These are phyloP conservation scores for Spermophilus dauricus DNA, from an alignment of 2,113 vertebrate species.

Conservation along the genomic window DNA sequence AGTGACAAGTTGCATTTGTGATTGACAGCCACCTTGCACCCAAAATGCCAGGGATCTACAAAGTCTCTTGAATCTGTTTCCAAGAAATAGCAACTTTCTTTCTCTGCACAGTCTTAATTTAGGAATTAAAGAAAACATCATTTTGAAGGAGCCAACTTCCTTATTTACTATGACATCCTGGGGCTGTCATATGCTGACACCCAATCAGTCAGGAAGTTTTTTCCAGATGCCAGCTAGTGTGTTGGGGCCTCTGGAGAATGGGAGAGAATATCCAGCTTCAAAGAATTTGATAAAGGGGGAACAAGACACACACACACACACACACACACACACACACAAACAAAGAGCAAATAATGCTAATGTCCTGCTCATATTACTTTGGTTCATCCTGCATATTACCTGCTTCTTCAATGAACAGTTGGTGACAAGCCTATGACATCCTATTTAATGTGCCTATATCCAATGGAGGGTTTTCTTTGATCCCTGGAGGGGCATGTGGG, in stretches of 20 bases:
- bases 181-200: conserved; percentile 50
- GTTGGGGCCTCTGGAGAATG: not conserved
- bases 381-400: not conserved
- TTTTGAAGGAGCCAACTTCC: conserved; percentile 24
- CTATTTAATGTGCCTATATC: not conserved
- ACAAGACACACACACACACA: not conserved
- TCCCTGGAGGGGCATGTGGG: not conserved
- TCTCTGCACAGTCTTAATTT: conserved; percentile 40
- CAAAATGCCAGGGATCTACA: conserved; percentile 3
- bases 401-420: not conserved
- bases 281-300: not conserved
- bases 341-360: not conserved
- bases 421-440: not conserved
- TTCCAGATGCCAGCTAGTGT: not conserved
- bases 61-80: conserved; percentile 35
- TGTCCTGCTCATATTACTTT: not conserved
- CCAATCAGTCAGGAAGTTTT: conserved; percentile 8
- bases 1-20: conserved; percentile 70
- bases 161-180: conserved; percentile 64
- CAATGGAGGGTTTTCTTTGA: not conserved
- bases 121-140: conserved; percentile 54
- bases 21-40: conserved; percentile 61
- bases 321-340: not conserved
- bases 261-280: not conserved
- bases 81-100: conserved; percentile 49